Percentiles rank a stretch among this genome's conserved stretches.
Evolutionary conservation across 1,140 invertebrate genomes (phyloP).

Genomic region (Philopotamus ludificatus): DNA sequence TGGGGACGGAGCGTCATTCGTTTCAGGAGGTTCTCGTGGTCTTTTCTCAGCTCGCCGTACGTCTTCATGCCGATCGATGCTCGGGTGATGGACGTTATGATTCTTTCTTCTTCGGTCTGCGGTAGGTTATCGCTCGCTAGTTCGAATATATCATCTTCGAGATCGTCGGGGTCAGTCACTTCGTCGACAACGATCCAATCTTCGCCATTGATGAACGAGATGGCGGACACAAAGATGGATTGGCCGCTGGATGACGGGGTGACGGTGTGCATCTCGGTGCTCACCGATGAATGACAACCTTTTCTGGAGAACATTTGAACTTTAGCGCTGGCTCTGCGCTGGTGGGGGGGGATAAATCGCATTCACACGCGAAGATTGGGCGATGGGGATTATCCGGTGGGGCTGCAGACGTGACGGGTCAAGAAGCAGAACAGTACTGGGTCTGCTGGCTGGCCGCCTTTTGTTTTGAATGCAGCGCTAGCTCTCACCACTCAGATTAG

Average conservation of each 20-base stretch:
- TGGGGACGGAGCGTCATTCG: no score
- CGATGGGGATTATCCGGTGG: no score
- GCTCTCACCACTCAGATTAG: conserved; percentile 14
- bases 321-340: no score
- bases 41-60: not conserved
- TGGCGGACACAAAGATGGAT: conserved; percentile 2
- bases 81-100: conserved; percentile 22
- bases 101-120: not conserved
- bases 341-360: no score
- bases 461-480: conserved; percentile 32
- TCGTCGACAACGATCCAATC: conserved; percentile 44
- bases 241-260: conserved; percentile 58
- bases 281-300: no score
- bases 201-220: conserved; percentile 18
- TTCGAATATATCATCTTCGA: not conserved
- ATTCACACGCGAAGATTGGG: no score
- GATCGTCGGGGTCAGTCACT: conserved; percentile 43
- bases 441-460: not conserved
- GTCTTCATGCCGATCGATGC: conserved; percentile 41
- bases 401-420: no score
- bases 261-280: no score
- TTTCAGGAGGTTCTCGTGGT: no score
- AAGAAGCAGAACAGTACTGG: no score
- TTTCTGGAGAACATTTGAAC: no score
- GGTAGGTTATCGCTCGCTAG: not conserved